A percentile compares a stretch with the other conserved stretches of the same genome.
Conservation (phyloP, 2,113 vertebrate species). For the Lycaon pictus region DNA sequence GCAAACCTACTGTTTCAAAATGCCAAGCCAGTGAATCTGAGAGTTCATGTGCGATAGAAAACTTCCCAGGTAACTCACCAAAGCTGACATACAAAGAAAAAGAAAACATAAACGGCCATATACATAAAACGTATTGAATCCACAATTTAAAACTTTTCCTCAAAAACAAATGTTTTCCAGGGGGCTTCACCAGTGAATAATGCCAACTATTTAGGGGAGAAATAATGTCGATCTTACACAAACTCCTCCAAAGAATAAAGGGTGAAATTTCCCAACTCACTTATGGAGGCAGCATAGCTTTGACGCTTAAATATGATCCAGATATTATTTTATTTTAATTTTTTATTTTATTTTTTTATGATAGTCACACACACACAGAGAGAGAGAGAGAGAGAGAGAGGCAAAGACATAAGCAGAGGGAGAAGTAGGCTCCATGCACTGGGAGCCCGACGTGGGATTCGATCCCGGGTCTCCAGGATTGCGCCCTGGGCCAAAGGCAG, state of each 20-base stretch:
- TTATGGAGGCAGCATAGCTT: fast-evolving
- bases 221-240: neutral
- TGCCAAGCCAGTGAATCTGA: neutral
- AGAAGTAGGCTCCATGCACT: no score
- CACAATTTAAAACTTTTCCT: neutral
- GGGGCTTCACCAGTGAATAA: neutral
- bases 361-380: no score
- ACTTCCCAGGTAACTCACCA: neutral
- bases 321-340: neutral
- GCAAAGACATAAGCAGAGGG: no score
- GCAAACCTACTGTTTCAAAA: neutral
- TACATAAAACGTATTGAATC: no score
- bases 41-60: neutral
- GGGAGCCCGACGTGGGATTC: no score
- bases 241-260: neutral
- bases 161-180: neutral
- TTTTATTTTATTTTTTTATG: no score
- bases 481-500: no score
- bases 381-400: no score
- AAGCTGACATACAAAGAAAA: neutral
- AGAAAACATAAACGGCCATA: neutral
- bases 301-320: neutral
- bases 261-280: neutral
- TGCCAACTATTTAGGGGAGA: neutral
- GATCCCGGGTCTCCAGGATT: no score